A percentile compares a stretch with the other conserved stretches of the same genome.
Evolutionary conservation across 92 coral and sea anemone species (phyloP).

Genomic region (Blastomussa wellsi): DNA sequence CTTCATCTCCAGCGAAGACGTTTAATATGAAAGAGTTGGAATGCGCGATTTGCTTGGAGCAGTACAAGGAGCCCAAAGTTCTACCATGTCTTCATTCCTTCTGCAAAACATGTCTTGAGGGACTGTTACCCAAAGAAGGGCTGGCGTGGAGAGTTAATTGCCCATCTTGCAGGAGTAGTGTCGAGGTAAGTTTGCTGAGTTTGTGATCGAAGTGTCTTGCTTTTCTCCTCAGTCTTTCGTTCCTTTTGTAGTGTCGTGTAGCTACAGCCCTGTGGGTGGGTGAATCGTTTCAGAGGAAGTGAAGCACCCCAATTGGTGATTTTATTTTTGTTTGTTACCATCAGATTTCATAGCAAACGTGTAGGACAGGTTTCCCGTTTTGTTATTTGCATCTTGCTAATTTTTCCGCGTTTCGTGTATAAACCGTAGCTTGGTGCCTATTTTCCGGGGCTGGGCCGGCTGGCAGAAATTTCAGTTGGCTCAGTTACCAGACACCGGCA

Average conservation of each 20-base stretch:
- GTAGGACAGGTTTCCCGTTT: neutral
- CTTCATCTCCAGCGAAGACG: slow-evolving; percentile 6
- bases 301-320: neutral
- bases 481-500: too few relatives aligned
- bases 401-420: neutral
- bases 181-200: neutral
- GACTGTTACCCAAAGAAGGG: neutral
- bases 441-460: neutral
- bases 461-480: too few relatives aligned
- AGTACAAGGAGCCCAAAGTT: slow-evolving; percentile 49
- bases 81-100: slow-evolving; percentile 56
- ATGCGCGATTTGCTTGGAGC: slow-evolving; percentile 50
- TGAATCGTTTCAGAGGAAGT: neutral
- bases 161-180: neutral
- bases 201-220: neutral
- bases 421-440: neutral
- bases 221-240: neutral
- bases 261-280: neutral
- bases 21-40: slow-evolving; percentile 42
- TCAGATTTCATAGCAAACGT: neutral
- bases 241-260: neutral
- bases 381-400: neutral
- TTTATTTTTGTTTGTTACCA: neutral
- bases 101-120: slow-evolving; percentile 37
- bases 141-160: slow-evolving; percentile 14